A percentile compares a stretch with the other conserved stretches of the same genome.
Conservation (phyloP, 2,888 invertebrate species). For the Horisme vitalbata region DNA sequence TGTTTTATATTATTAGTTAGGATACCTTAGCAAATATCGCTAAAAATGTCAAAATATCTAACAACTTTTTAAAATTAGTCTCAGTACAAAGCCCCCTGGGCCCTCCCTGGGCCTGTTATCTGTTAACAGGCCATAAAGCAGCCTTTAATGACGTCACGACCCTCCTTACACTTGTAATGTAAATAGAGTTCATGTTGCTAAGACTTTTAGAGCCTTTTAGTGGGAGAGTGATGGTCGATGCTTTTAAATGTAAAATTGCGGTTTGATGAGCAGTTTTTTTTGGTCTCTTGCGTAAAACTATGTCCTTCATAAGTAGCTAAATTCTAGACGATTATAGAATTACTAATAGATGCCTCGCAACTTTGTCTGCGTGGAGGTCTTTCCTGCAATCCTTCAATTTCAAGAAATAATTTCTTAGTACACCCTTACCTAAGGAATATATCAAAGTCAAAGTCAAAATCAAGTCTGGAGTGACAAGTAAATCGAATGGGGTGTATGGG, state of each 20-base stretch:
- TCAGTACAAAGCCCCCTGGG: background rate
- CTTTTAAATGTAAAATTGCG: background rate
- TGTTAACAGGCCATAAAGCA: conserved; percentile 32
- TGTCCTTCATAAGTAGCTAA: too few species aligned
- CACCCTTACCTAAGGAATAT: too few species aligned
- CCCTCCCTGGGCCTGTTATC: conserved; percentile 23
- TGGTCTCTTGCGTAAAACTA: too few species aligned
- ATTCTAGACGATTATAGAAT: too few species aligned
- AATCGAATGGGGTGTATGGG: too few species aligned
- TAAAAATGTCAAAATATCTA: background rate
- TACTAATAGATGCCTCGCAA: too few species aligned
- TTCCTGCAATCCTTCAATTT: too few species aligned
- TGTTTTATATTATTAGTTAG: background rate
- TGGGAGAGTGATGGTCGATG: conserved; percentile 1
- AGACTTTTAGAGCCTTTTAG: conserved; percentile 9
- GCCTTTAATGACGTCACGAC: conserved; percentile 19
- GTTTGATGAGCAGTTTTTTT: too few species aligned
- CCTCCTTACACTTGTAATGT: conserved; percentile 17
- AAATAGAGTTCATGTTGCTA: conserved; percentile 12
- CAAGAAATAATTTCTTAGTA: too few species aligned
- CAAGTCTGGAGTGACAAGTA: too few species aligned
- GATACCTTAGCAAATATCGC: background rate
- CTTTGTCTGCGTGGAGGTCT: too few species aligned
- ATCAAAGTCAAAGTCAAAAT: too few species aligned
- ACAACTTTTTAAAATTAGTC: conserved; percentile 3